Base-by-base conservation (phyloP, 2,888 invertebrate species). In the Dusona sp. region DNA sequence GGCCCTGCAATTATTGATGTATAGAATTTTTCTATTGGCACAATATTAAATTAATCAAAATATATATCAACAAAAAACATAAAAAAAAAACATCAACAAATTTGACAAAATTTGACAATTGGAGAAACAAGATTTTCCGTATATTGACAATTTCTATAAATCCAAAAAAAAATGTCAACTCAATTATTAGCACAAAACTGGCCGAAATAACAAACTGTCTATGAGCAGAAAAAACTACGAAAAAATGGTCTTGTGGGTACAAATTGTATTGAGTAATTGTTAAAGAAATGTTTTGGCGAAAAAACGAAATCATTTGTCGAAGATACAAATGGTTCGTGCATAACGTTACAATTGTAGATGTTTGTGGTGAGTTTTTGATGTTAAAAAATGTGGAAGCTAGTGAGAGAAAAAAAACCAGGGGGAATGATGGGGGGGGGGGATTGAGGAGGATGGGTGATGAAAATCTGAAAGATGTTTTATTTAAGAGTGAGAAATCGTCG, bases 401-500 rank as follows among this genome's bases (percentile, higher is more conserved):
- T 33, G 25, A 6, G 9, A n/a, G 3, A 7, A n/a, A n/a, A 67
- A n/a, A 33, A 61, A 36, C 16, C n/a, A n/a, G n/a, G n/a, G n/a
- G n/a, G n/a, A n/a, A n/a, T n/a, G 38, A 67, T 13, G 16, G 13
- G 22, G 7, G 6, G 8, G 6, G 42, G 42, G 29, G 61, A 45
- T 13, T 25, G 11, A 22, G 13, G 13, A 11, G 25, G 1, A 13
- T 13, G 57, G 57, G 13, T 25, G 51, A 54, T 29, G 38, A 45
- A 79, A 79, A 22, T 38, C 45, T 19, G 42, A 45, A 61, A 33
- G 45, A 81, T 74, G 67, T 78, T 74, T 85, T 64, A 82, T 75
- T 79, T 57, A 65, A 73, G 73, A 70, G 57, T 70, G 78, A 84
- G 70, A 86, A 86, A 84, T 86, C 51, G 81, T 68, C 73, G 38